phyloP scores from a whole-genome alignment of 2,797 vertebrate genomes.

The Anolis apletophallus region DNA sequence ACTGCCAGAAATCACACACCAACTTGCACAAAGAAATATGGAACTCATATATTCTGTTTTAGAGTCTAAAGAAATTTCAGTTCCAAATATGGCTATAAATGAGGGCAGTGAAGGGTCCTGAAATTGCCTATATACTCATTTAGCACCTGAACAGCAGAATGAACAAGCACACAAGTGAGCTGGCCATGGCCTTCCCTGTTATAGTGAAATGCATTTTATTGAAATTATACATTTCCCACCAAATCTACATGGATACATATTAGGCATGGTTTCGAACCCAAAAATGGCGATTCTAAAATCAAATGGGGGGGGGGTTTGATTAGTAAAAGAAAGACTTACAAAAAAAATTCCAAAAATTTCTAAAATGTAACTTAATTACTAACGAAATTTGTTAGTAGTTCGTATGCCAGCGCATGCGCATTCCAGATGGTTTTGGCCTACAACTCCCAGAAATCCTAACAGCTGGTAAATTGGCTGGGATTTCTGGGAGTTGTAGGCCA shows the following conservation, averaged over 20 bases:
- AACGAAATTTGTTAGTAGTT: too few relatives aligned
- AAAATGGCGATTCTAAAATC: too few relatives aligned
- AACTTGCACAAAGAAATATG: not conserved
- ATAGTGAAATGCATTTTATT: not conserved
- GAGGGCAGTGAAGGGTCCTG: not conserved
- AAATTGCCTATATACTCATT: not conserved
- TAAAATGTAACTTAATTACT: too few relatives aligned
- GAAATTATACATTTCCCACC: not conserved
- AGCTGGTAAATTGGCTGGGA: too few relatives aligned
- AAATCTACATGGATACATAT: not conserved
- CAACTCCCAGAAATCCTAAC: too few relatives aligned
- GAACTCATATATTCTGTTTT: not conserved
- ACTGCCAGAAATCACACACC: not conserved
- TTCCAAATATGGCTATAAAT: not conserved
- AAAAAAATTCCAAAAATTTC: too few relatives aligned
- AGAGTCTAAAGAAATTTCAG: not conserved
- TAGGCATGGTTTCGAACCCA: too few relatives aligned
- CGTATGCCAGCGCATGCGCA: too few relatives aligned
- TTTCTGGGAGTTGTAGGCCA: too few relatives aligned
- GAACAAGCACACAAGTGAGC: not conserved
- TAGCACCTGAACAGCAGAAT: not conserved
- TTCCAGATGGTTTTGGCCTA: too few relatives aligned
- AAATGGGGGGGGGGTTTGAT: too few relatives aligned
- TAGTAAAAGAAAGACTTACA: too few relatives aligned
- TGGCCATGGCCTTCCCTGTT: not conserved